These are phyloP conservation scores for Planococcus citri DNA, from an alignment of 1,140 invertebrate species.

Conservation along the genomic window DNA sequence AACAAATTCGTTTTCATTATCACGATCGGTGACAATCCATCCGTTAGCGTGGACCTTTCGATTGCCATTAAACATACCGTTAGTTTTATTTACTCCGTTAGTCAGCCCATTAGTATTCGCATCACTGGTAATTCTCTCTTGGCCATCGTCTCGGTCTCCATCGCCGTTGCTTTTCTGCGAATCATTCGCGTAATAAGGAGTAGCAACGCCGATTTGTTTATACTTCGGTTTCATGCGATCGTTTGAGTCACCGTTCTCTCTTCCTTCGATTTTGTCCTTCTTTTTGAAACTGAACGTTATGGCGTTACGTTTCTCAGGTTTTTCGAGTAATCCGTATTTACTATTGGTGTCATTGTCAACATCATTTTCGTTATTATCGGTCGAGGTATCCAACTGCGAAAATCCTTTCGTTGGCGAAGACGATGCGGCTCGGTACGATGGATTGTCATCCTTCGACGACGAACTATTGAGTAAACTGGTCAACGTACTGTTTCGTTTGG, in stretches of 20 bases:
- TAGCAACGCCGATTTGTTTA: background rate
- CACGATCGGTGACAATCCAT: background rate
- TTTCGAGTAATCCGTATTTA: too few relatives aligned
- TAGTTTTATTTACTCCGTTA: background rate
- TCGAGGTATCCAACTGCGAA: background rate
- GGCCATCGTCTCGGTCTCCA: background rate
- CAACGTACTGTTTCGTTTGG: background rate
- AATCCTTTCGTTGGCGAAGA: background rate
- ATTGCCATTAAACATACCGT: background rate
- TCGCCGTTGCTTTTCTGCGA: background rate
- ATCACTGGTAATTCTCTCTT: background rate
- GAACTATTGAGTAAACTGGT: conserved; percentile 21
- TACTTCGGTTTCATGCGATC: background rate
- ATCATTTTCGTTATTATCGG: background rate
- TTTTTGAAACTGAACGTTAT: background rate
- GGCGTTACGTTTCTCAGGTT: background rate
- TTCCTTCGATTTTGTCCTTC: background rate
- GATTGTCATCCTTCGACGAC: conserved; percentile 1
- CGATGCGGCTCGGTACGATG: background rate
- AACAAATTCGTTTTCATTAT: background rate
- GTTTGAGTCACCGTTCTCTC: background rate
- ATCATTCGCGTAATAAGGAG: background rate
- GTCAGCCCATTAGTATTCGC: background rate
- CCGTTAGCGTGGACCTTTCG: background rate
- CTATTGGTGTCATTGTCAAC: background rate